phyloP scores from a whole-genome alignment of 1,140 invertebrate species.

The Batillaria attramentaria region DNA sequence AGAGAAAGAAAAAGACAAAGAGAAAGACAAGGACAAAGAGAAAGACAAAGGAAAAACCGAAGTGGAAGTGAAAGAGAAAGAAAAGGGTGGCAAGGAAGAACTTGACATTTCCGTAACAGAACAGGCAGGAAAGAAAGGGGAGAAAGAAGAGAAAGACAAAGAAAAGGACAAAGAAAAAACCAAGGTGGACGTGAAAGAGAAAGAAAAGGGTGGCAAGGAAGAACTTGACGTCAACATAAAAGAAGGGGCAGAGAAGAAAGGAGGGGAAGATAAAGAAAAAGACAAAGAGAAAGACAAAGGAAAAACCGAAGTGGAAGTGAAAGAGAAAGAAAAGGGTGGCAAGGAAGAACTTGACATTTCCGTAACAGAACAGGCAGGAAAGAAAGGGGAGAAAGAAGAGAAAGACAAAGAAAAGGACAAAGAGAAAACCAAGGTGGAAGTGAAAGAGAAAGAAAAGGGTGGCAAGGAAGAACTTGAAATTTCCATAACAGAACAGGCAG shows the following conservation, averaged over 20 bases:
- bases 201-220: too few species aligned
- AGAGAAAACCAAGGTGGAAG: not conserved
- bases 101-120: too few species aligned
- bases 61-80: not conserved
- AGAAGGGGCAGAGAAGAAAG: not conserved
- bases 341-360: too few species aligned
- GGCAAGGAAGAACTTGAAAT: not conserved
- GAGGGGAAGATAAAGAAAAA: not conserved
- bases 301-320: too few species aligned
- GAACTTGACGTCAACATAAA: not conserved
- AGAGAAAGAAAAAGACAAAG: not conserved
- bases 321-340: too few species aligned
- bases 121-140: not conserved
- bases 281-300: not conserved
- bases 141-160: not conserved
- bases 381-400: not conserved
- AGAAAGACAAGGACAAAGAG: not conserved
- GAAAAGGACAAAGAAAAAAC: not conserved
- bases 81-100: not conserved
- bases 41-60: not conserved
- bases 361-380: not conserved
- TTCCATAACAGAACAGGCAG: not conserved
- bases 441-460: too few species aligned
- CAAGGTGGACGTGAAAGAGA: too few species aligned
- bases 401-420: not conserved